Conservation (phyloP, 2,113 vertebrate species). For the Gambusia affinis region DNA sequence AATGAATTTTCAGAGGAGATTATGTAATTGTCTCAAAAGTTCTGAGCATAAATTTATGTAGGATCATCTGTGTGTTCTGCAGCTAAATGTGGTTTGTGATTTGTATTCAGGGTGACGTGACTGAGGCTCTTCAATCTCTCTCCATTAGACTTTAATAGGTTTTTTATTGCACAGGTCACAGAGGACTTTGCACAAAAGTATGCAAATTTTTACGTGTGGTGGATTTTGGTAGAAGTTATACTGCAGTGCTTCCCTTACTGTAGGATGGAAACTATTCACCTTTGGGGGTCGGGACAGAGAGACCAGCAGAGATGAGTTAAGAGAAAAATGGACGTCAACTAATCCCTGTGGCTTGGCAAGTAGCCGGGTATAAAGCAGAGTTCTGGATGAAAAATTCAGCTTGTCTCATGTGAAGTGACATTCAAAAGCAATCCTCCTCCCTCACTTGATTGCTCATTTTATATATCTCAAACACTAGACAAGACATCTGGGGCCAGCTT, state of each 20-base stretch:
- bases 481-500: slow-evolving; percentile 35
- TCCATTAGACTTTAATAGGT: slow-evolving; percentile 61
- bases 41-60: slow-evolving; percentile 33
- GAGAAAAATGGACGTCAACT: slow-evolving; percentile 19
- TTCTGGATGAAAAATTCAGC: slow-evolving; percentile 25
- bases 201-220: slow-evolving; percentile 21
- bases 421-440: slow-evolving; percentile 5
- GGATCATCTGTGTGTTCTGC: slow-evolving; percentile 39
- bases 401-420: slow-evolving; percentile 15
- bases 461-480: slow-evolving; percentile 21
- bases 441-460: slow-evolving; percentile 8
- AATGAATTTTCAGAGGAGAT: slow-evolving; percentile 21
- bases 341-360: slow-evolving; percentile 31
- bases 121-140: slow-evolving; percentile 46
- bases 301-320: slow-evolving; percentile 7
- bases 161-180: slow-evolving; percentile 43
- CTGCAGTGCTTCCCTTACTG: slow-evolving; percentile 1
- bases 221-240: slow-evolving; percentile 22
- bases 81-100: slow-evolving; percentile 44
- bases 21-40: slow-evolving; percentile 16
- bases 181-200: slow-evolving; percentile 49
- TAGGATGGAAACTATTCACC: slow-evolving; percentile 40
- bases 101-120: slow-evolving; percentile 56
- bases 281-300: slow-evolving; percentile 25
- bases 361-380: slow-evolving; percentile 15